Evolutionary conservation across 2,888 invertebrate genomes (phyloP).

Genomic region (Clistopyga incitator): DNA sequence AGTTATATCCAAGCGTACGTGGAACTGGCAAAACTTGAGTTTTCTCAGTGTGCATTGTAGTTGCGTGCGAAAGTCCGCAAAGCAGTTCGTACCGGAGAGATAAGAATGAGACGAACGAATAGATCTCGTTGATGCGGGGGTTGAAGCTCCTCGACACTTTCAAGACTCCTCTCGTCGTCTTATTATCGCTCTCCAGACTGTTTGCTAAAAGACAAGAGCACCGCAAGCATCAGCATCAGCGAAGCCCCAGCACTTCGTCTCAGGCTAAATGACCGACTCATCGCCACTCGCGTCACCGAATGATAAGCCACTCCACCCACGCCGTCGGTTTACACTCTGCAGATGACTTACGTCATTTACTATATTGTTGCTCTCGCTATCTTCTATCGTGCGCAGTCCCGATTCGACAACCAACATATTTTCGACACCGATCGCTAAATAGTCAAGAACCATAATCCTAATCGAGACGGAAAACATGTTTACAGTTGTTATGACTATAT

Average conservation of each 20-base stretch:
- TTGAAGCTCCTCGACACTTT: constrained; percentile 56
- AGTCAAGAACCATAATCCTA: background rate
- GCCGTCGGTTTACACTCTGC: constrained; percentile 31
- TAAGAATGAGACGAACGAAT: constrained; percentile 70
- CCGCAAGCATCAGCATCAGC: constrained; percentile 39
- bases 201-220: constrained; percentile 35
- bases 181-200: constrained; percentile 35
- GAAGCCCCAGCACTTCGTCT: constrained; percentile 20
- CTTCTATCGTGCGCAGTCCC: background rate
- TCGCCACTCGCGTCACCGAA: constrained; percentile 65
- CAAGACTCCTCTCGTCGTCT: constrained; percentile 21
- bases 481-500: background rate
- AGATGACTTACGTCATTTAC: constrained; percentile 48
- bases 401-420: background rate
- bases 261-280: constrained; percentile 67
- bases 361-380: constrained; percentile 25
- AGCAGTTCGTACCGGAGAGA: constrained; percentile 74
- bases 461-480: background rate
- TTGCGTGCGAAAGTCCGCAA: constrained; percentile 74
- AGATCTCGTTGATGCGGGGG: constrained; percentile 67
- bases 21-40: constrained; percentile 8
- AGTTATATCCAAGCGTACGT: background rate
- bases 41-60: constrained; percentile 21
- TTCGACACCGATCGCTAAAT: background rate
- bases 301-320: constrained; percentile 60